These are phyloP conservation scores for Pelochelys cantorii DNA, from an alignment of 2,797 vertebrate genomes.

Conservation along the genomic window DNA sequence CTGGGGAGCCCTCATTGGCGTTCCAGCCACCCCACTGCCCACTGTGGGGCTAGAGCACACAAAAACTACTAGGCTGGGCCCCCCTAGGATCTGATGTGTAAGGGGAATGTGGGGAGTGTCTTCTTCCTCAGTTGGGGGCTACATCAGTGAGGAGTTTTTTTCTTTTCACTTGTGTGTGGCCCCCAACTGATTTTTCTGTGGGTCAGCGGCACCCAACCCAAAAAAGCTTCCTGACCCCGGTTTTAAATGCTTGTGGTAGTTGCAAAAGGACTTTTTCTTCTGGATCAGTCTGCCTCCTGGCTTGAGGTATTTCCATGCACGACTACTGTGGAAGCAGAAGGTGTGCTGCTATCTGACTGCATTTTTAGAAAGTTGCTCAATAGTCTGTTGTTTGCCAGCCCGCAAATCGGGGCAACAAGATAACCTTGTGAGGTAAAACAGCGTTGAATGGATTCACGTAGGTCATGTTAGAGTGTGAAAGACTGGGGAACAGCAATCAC, in stretches of 20 bases:
- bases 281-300: background rate
- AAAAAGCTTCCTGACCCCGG: no score
- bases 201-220: no score
- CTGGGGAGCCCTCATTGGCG: no score
- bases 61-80: no score
- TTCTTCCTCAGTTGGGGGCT: no score
- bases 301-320: background rate
- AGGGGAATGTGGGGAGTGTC: no score
- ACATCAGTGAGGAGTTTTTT: no score
- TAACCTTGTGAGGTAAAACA: background rate
- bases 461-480: background rate
- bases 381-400: background rate
- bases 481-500: background rate
- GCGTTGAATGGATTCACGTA: background rate
- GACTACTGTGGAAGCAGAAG: background rate
- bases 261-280: background rate
- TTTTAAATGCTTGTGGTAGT: background rate
- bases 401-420: background rate
- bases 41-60: no score
- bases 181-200: no score
- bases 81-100: no score
- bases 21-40: no score
- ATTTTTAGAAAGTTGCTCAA: background rate
- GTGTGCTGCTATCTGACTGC: background rate
- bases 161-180: no score